Evolutionary conservation across 2,888 invertebrate genomes (phyloP).

Genomic region (Melanophora roralis): DNA sequence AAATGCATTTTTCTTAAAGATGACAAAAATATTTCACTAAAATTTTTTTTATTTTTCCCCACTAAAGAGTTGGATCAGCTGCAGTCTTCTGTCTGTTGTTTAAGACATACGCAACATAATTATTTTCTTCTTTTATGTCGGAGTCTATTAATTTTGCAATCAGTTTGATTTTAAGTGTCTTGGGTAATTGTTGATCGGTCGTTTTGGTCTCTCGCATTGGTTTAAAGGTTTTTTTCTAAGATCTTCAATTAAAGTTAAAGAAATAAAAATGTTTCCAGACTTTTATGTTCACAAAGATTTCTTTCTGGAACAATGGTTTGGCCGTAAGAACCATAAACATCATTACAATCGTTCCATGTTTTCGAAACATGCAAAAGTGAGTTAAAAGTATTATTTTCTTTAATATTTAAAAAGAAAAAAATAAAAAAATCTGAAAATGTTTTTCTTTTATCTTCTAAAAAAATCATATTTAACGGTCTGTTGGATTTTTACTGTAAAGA

Average conservation of each 20-base stretch:
- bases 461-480: too few species aligned
- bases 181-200: constrained; percentile 46
- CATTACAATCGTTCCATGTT: constrained; percentile 58
- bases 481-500: too few species aligned
- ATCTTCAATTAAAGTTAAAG: too few species aligned
- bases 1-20: constrained; percentile 46
- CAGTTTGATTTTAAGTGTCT: constrained; percentile 54
- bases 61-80: constrained; percentile 30
- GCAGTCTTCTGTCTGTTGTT: constrained; percentile 22
- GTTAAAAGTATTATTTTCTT: not conserved
- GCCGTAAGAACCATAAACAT: constrained; percentile 54
- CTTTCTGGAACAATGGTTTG: constrained; percentile 55
- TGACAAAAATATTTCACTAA: constrained; percentile 51
- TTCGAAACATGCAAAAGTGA: constrained; percentile 29
- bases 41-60: constrained; percentile 15
- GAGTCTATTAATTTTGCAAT: constrained; percentile 53
- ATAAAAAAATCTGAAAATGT: too few species aligned
- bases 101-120: constrained; percentile 16
- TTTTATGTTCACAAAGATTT: constrained; percentile 60
- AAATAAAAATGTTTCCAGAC: constrained; percentile 60
- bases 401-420: too few species aligned
- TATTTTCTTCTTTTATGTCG: constrained; percentile 13
- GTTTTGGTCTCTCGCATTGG: not conserved
- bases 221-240: not conserved
- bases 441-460: not conserved